phyloP scores from a whole-genome alignment of 2,113 vertebrate species.

The Beaufortia kweichowensis region DNA sequence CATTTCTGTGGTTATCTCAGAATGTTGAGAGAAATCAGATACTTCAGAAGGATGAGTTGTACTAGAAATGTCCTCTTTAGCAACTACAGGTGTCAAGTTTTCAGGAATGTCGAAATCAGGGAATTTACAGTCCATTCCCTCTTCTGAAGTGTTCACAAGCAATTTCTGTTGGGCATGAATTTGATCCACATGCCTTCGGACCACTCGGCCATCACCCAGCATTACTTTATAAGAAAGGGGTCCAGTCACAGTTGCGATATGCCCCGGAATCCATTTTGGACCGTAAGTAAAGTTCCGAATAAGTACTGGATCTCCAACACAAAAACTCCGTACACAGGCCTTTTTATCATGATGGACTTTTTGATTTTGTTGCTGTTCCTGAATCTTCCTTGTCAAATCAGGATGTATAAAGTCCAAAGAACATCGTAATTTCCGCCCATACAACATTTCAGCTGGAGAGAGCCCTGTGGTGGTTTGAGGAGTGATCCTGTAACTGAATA shows the following conservation, averaged over 20 bases:
- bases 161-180: neutral
- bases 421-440: neutral
- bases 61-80: neutral
- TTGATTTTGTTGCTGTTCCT: constrained; percentile 11
- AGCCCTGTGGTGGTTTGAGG: constrained; percentile 41
- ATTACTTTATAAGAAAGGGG: constrained; percentile 37
- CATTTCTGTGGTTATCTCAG: neutral
- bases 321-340: neutral
- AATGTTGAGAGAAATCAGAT: neutral
- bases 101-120: neutral
- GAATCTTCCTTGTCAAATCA: neutral
- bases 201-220: constrained; percentile 14
- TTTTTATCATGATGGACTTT: constrained; percentile 25
- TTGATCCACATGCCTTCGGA: constrained; percentile 31
- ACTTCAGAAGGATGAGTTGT: neutral
- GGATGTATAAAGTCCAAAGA: constrained; percentile 11
- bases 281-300: constrained; percentile 32
- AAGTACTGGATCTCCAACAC: constrained; percentile 1
- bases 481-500: constrained; percentile 47
- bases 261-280: constrained; percentile 31
- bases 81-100: neutral
- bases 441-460: constrained; percentile 39
- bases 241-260: constrained; percentile 12
- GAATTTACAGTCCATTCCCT: neutral
- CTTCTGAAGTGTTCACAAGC: neutral